phyloP scores from a whole-genome alignment of 30 jellyfish, hydroid and myxozoan species.

The Sanderia malayensis region DNA sequence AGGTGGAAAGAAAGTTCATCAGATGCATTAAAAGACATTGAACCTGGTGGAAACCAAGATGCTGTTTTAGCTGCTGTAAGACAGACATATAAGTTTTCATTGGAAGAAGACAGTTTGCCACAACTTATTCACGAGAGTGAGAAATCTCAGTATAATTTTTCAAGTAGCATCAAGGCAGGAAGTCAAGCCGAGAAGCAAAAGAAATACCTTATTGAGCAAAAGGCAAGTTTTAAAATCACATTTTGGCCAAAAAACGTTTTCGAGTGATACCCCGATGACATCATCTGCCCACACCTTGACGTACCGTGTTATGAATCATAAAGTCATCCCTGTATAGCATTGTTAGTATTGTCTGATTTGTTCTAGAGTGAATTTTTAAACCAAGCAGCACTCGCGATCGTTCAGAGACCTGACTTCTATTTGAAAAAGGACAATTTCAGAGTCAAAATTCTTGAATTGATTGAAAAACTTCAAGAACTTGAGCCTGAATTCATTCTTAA shows the following conservation, averaged over 20 bases:
- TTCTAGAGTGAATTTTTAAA: constrained; percentile 58
- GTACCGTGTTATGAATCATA: neutral
- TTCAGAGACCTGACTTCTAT: constrained; percentile 61
- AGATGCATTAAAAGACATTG: too few relatives aligned
- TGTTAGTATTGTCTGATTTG: neutral
- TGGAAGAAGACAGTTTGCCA: constrained; percentile 34
- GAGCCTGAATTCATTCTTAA: constrained; percentile 83
- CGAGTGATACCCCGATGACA: neutral
- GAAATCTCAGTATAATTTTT: constrained; percentile 4
- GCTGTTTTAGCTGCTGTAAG: constrained; percentile 2
- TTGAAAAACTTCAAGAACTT: constrained; percentile 21
- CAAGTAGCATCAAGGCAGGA: neutral
- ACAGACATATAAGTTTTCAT: constrained; percentile 29
- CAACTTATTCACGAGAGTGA: constrained; percentile 10
- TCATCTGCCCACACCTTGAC: too few relatives aligned
- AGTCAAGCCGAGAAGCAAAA: constrained; percentile 18
- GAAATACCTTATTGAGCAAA: neutral
- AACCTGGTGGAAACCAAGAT: too few relatives aligned
- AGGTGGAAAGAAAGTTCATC: too few relatives aligned
- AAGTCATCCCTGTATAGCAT: neutral
- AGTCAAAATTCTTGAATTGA: constrained; percentile 20
- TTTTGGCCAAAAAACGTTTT: neutral
- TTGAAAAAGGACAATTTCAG: constrained; percentile 41
- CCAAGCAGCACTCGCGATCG: constrained; percentile 61
- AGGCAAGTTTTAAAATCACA: neutral